Conservation (phyloP, 2,113 vertebrate species). For the Fukomys damarensis region DNA sequence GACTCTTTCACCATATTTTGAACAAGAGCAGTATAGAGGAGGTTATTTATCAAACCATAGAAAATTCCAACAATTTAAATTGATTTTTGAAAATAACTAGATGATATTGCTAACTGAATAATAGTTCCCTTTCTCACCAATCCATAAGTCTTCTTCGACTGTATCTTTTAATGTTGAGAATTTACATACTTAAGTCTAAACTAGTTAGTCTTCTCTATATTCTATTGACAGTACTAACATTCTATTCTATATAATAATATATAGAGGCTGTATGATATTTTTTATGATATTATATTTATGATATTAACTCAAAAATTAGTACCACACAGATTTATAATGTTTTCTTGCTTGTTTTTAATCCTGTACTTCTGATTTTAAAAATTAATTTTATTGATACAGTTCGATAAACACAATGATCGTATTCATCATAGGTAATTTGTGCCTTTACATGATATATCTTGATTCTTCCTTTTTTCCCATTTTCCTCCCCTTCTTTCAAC, state of each 20-base stretch:
- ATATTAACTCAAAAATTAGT: neutral
- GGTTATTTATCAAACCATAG: neutral
- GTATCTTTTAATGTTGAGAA: neutral
- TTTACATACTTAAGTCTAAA: neutral
- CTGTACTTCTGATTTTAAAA: neutral
- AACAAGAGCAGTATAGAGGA: neutral
- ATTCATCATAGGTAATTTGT: neutral
- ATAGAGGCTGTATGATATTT: neutral
- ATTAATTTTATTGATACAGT: neutral
- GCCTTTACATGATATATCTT: neutral
- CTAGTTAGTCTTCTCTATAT: neutral
- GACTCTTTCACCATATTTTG: neutral
- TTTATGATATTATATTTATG: neutral
- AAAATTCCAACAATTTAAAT: neutral
- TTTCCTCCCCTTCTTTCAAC: neutral
- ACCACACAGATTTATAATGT: neutral
- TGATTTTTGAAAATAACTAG: conserved; percentile 1
- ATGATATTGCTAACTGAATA: neutral
- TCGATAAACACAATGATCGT: neutral
- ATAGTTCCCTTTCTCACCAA: neutral
- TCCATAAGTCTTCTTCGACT: neutral
- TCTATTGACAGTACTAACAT: neutral
- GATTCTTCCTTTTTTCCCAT: neutral
- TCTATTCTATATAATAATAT: neutral
- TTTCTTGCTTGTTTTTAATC: neutral